phyloP scores from a whole-genome alignment of 1,140 invertebrate species.

The Drosophila miranda region DNA sequence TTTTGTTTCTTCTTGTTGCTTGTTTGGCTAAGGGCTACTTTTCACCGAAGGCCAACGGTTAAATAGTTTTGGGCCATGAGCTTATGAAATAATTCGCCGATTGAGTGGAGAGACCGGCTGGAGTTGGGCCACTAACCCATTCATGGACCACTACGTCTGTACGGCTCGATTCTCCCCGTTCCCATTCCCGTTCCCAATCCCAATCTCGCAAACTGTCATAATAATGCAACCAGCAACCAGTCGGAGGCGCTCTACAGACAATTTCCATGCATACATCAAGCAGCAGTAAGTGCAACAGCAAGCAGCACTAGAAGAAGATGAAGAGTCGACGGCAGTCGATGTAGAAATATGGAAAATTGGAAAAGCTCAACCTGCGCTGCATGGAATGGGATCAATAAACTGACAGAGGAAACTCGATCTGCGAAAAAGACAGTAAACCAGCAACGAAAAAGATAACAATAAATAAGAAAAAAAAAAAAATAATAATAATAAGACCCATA shows the following conservation, averaged over 20 bases:
- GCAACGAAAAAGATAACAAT: slow-evolving; percentile 23
- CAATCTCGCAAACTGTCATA: slow-evolving; percentile 56
- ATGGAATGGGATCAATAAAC: slow-evolving; percentile 71
- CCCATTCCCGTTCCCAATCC: slow-evolving; percentile 19
- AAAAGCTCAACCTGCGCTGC: slow-evolving; percentile 50
- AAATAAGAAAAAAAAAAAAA: slow-evolving; percentile 40
- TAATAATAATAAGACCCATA: slow-evolving; percentile 37
- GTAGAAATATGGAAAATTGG: slow-evolving; percentile 52
- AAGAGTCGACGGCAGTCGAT: slow-evolving; percentile 1
- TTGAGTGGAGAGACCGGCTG: slow-evolving; percentile 6
- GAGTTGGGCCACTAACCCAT: slow-evolving; percentile 38
- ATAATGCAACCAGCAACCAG: slow-evolving; percentile 65
- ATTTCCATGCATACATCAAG: slow-evolving; percentile 21
- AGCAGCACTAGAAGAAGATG: slow-evolving; percentile 1
- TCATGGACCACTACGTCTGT: slow-evolving; percentile 30
- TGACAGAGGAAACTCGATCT: slow-evolving; percentile 60
- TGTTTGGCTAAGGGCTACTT: slow-evolving; percentile 35
- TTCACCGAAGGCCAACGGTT: slow-evolving; percentile 23
- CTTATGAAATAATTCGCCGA: slow-evolving; percentile 32
- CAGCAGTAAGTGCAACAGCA: slow-evolving; percentile 14
- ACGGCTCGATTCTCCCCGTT: slow-evolving; percentile 8
- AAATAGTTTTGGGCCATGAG: neutral
- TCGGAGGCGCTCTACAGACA: slow-evolving; percentile 55
- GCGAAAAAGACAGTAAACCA: slow-evolving; percentile 33
- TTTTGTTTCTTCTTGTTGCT: slow-evolving; percentile 13